A percentile compares a stretch with the other conserved stretches of the same genome.
Evolutionary conservation across 2,888 invertebrate genomes (phyloP).

Genomic region (Luffia ferchaultella): DNA sequence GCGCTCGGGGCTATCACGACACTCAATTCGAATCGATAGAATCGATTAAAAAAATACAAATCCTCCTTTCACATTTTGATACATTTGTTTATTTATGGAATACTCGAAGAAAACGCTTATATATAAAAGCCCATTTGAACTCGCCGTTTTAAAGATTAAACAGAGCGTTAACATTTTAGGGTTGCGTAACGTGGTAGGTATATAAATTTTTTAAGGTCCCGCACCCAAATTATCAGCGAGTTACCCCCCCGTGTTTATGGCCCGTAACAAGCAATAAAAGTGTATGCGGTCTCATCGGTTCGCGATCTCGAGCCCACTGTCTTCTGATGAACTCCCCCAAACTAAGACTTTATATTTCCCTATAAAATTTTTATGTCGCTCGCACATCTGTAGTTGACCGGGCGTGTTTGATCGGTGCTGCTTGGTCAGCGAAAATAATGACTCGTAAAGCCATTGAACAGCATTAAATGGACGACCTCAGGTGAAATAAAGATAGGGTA

Average conservation of each 20-base stretch:
- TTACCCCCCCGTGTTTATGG: constrained; percentile 42
- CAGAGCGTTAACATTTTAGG: neutral
- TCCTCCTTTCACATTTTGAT: too few species aligned
- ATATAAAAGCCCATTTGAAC: neutral
- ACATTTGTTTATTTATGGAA: too few species aligned
- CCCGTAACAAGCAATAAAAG: constrained; percentile 62
- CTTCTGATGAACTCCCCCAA: constrained; percentile 49
- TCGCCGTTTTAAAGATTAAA: neutral
- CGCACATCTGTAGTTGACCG: constrained; percentile 2
- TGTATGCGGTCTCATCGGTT: constrained; percentile 43
- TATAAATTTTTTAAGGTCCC: neutral
- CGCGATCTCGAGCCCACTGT: constrained; percentile 22
- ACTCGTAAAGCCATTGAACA: constrained; percentile 51
- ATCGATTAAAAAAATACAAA: too few species aligned
- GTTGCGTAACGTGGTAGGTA: too few species aligned
- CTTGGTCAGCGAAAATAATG: constrained; percentile 55
- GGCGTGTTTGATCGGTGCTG: constrained; percentile 32
- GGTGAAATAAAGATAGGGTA: constrained; percentile 26
- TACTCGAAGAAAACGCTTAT: too few species aligned
- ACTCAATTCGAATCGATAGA: too few species aligned
- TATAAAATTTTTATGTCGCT: constrained; percentile 44
- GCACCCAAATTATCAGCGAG: neutral
- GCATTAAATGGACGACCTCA: constrained; percentile 35
- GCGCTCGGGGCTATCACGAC: too few species aligned
- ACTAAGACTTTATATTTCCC: constrained; percentile 34